Evolutionary conservation across 1,140 invertebrate species (phyloP).

Genomic region (Neocloeon triangulifer): DNA sequence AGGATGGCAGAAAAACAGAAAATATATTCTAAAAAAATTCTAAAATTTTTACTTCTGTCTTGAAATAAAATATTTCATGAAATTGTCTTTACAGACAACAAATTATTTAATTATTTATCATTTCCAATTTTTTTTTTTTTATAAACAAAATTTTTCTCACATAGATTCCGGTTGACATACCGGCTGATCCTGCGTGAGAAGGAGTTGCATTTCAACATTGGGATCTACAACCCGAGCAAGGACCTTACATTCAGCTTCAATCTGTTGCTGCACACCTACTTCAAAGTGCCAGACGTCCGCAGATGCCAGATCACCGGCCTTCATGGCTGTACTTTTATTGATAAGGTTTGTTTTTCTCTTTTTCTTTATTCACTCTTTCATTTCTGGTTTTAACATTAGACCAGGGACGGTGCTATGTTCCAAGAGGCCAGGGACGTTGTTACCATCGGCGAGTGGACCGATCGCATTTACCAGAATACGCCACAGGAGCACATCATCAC

Average conservation of each 20-base stretch:
- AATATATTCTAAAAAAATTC: neutral
- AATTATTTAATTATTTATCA: too few species aligned
- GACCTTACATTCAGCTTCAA: conserved; percentile 80
- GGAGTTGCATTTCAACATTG: conserved; percentile 77
- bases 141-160: conserved; percentile 9
- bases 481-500: conserved; percentile 80
- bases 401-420: conserved; percentile 54
- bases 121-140: conserved; percentile 7
- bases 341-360: conserved; percentile 43
- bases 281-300: conserved; percentile 81
- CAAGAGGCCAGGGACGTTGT: conserved; percentile 75
- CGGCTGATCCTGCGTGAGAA: conserved; percentile 72
- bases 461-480: conserved; percentile 81
- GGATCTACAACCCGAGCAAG: conserved; percentile 77
- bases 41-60: conserved; percentile 1
- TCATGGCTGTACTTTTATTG: conserved; percentile 75
- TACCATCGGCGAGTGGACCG: conserved; percentile 73
- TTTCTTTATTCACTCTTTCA: neutral
- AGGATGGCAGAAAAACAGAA: neutral
- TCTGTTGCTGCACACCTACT: conserved; percentile 80
- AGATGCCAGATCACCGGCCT: conserved; percentile 76
- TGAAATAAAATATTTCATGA: too few species aligned
- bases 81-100: too few species aligned
- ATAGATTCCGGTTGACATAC: conserved; percentile 60
- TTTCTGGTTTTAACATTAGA: conserved; percentile 23